Base-by-base conservation (phyloP, 2,113 vertebrate genomes). In the Gracilinanus agilis region DNA sequence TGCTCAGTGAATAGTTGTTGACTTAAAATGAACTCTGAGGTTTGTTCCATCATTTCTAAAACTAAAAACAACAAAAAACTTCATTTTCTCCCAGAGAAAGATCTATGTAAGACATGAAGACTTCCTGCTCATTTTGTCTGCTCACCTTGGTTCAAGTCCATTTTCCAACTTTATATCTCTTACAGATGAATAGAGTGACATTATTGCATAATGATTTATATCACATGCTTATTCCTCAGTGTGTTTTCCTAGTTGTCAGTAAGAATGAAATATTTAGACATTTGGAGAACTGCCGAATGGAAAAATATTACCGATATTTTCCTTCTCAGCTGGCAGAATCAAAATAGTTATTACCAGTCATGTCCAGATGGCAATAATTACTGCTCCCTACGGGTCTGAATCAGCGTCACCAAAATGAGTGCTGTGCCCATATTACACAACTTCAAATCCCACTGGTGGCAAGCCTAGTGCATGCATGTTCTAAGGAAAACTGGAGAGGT, bases 351-450 rank as follows among this genome's bases (percentile, higher is more conserved):
- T 83, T 83, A 83, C 67, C 67, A 13, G 67, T 40, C 19, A 83
- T 83, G n/a, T 40, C 67, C 67, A 83, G 67, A 83, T 83, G 67
- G 67, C 67, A 83, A 40, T 83, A 83, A 83, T 83, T 83, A 83
- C 67, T 83, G 34, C n/a, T 83, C n/a, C 27, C 67, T 83, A 40
- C 21, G n/a, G 67, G 67, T 9, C n/a, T 83, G 67, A 83, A 83
- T 83, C 67, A 83, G n/a, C 67, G 40, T 40, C 67, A 23, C n/a
- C n/a, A 83, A 83, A 19, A 83, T 83, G 67, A 83, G 6, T 83
- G 67, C n/a, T 83, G 2, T 40, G n/a, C 67, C 67, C n/a, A 83
- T 9, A 40, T 83, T 83, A 83, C 67, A 83, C 67, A 40, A 83
- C 19, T 83, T 40, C n/a, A 83, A 83, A 83, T 40, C n/a, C 67